Base-by-base conservation (phyloP, 1,140 invertebrate species). In the Drosophila persimilis region DNA sequence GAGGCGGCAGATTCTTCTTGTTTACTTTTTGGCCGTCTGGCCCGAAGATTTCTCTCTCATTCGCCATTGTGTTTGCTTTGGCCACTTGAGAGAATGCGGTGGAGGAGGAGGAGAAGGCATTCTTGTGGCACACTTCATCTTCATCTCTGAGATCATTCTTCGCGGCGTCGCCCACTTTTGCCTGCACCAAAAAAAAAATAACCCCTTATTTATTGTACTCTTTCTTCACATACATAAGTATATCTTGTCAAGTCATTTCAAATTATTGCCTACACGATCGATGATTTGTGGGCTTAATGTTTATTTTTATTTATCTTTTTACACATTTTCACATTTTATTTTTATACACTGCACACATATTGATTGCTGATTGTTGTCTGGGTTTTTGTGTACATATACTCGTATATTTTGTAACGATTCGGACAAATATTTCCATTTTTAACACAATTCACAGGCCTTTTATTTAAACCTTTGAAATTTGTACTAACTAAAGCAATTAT, bases 201-300 rank as follows among this genome's bases (percentile, higher is more conserved):
- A 50, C 43, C 70, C 48, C 41, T 55, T 52, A 26, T 26, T 26
- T 26, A 26, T 26, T 26, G 24, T 26, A 26, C 5, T 66, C 63
- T 74, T 74, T 51, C 47, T 45, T 26, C 24, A 5, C 24, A 43
- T 15, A 5, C 24, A 43, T 15, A 65, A 66, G 47, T 53, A 66
- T 61, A 35, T 65, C 52, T 63, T 55, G 54, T 61, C 63, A 46
- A 45, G 64, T 84, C 80, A 65, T 73, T 79, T 73, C 56, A 67
- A 76, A 77, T 77, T 69, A 64, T 80, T 59, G 57, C 50, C 60
- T 48, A 85, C 78, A 5, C 35, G 35, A 39, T 63, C 44, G 59
- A 57, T 46, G 73, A 75, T 58, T 58, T 64, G 50, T 63, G 54
- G 39, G 3, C 3, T 39, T 39, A 2, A 60, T 80, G 56, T 79